Conservation (phyloP, 2,797 vertebrate species). For the Enteromius fasciolatus region DNA sequence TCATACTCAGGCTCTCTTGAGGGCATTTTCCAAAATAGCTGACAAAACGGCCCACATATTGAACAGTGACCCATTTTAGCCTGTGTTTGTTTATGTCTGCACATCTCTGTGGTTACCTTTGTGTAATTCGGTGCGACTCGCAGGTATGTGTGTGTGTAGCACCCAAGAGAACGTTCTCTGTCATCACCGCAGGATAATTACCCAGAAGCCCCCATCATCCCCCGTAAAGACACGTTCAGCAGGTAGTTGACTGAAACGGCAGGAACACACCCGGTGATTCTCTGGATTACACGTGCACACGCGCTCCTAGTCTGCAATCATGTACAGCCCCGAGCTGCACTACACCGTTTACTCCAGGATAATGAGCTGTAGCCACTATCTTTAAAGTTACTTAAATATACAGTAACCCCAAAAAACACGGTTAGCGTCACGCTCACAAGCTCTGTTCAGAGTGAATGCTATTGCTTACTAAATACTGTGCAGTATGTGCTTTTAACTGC, state of each 20-base stretch:
- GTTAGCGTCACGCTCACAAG: neutral
- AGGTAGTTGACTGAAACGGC: slow-evolving; percentile 45
- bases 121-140: neutral
- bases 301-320: neutral
- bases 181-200: slow-evolving; percentile 55
- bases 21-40: slow-evolving; percentile 35
- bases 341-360: neutral
- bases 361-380: slow-evolving; percentile 33
- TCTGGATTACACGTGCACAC: slow-evolving; percentile 38
- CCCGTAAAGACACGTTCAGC: slow-evolving; percentile 32
- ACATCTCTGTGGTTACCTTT: slow-evolving; percentile 21
- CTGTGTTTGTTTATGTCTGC: slow-evolving; percentile 28
- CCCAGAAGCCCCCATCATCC: slow-evolving; percentile 39
- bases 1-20: slow-evolving; percentile 5
- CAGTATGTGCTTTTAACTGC: neutral
- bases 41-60: slow-evolving; percentile 3
- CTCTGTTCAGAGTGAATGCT: slow-evolving; percentile 3
- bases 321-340: neutral
- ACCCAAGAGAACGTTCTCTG: slow-evolving; percentile 42
- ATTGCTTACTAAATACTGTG: neutral
- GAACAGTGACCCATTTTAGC: slow-evolving; percentile 36
- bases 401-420: slow-evolving; percentile 12
- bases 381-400: slow-evolving; percentile 32
- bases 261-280: slow-evolving; percentile 27
- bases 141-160: slow-evolving; percentile 22